Conservation (phyloP, 1,140 invertebrate genomes). For the Drosophila leontia region DNA sequence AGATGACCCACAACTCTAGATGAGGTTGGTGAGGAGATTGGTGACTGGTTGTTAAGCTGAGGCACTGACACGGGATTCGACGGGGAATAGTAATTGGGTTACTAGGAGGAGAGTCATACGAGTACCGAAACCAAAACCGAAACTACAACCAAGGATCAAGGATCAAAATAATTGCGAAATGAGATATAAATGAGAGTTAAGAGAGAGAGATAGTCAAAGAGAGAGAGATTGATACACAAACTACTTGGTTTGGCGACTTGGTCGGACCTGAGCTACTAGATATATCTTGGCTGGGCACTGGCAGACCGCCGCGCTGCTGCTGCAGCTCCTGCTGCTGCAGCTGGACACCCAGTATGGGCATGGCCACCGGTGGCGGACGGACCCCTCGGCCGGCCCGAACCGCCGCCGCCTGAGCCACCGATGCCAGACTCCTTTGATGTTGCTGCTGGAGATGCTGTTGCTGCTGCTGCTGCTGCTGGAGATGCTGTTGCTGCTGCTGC, state of each 20-base stretch:
- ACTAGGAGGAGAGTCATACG: constrained; percentile 1
- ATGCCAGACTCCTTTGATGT: constrained; percentile 68
- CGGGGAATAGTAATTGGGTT: background rate
- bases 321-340: constrained; percentile 84
- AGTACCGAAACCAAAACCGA: constrained; percentile 27
- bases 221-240: constrained; percentile 52
- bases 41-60: constrained; percentile 21
- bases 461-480: constrained; percentile 33
- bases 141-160: constrained; percentile 46
- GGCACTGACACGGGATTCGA: constrained; percentile 47
- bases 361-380: constrained; percentile 78
- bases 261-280: constrained; percentile 85
- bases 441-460: constrained; percentile 31
- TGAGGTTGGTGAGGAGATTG: constrained; percentile 14
- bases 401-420: constrained; percentile 72
- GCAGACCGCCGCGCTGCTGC: constrained; percentile 78
- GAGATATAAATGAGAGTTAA: constrained; percentile 45
- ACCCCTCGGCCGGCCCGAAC: constrained; percentile 71
- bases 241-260: constrained; percentile 66
- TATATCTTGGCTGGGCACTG: constrained; percentile 81
- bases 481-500: constrained; percentile 34
- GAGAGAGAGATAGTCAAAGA: constrained; percentile 22
- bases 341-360: constrained; percentile 81
- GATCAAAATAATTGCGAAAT: constrained; percentile 50
- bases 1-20: constrained; percentile 16